These are phyloP conservation scores for Drosophila takahashii DNA, from an alignment of 1,140 invertebrate genomes.

Conservation along the genomic window DNA sequence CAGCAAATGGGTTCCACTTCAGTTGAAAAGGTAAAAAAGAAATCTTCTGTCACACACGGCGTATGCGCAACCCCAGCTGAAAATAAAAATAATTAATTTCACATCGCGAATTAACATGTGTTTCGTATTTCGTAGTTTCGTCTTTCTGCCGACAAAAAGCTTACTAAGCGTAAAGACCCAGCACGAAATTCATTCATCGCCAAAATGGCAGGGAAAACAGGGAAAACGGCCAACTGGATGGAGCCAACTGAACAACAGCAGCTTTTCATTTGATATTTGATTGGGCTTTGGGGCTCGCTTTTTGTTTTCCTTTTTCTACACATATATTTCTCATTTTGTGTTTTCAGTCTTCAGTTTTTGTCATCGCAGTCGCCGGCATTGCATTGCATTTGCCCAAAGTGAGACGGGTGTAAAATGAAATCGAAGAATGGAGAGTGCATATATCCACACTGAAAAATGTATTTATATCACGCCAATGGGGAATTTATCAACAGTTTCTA, in stretches of 20 bases:
- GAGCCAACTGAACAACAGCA: slow-evolving; percentile 27
- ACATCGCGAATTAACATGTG: slow-evolving; percentile 71
- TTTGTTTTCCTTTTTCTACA: slow-evolving; percentile 5
- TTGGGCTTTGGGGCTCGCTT: slow-evolving; percentile 28
- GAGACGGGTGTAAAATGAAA: slow-evolving; percentile 34
- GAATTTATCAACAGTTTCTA: no score
- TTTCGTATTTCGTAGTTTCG: slow-evolving; percentile 29
- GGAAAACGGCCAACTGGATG: slow-evolving; percentile 40
- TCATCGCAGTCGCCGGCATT: slow-evolving; percentile 19
- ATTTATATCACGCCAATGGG: no score
- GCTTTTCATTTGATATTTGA: slow-evolving; percentile 66
- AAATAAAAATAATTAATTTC: slow-evolving; percentile 41
- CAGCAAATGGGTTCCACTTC: not conserved
- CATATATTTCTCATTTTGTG: not conserved
- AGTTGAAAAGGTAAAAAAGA: slow-evolving; percentile 35
- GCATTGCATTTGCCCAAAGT: slow-evolving; percentile 31
- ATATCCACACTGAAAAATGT: not conserved
- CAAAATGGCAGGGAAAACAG: slow-evolving; percentile 24
- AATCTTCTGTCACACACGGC: slow-evolving; percentile 65
- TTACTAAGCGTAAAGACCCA: slow-evolving; percentile 75
- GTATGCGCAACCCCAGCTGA: slow-evolving; percentile 33
- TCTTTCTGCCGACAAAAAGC: slow-evolving; percentile 56
- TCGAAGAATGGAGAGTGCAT: slow-evolving; percentile 13
- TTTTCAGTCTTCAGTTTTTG: slow-evolving; percentile 4
- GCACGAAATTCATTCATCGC: slow-evolving; percentile 70